phyloP scores from a whole-genome alignment of 2,797 vertebrate species.

The Petrocephalus sullivani region DNA sequence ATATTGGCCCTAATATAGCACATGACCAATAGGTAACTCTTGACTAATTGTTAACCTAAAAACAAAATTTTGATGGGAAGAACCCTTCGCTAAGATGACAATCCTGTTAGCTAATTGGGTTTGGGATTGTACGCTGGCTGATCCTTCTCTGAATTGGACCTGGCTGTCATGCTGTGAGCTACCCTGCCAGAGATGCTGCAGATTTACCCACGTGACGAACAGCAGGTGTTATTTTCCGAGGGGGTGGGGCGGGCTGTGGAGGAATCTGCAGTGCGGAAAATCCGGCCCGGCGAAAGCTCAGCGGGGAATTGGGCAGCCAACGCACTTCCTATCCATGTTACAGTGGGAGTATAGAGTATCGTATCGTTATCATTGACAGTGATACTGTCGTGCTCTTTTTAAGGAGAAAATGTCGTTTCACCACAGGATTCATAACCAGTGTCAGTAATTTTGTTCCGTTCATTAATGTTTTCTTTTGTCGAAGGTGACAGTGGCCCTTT shows the following conservation, averaged over 20 bases:
- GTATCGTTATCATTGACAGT: neutral
- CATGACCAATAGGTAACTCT: neutral
- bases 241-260: slow-evolving; percentile 15
- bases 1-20: neutral
- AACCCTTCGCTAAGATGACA: neutral
- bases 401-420: slow-evolving; percentile 19
- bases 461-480: slow-evolving; percentile 11
- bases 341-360: neutral
- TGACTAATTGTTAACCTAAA: neutral
- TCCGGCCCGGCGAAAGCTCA: slow-evolving; percentile 37
- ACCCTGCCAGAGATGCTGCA: slow-evolving; percentile 21
- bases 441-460: slow-evolving; percentile 31
- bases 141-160: neutral
- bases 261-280: slow-evolving; percentile 24
- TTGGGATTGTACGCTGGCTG: slow-evolving; percentile 17
- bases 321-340: slow-evolving; percentile 27
- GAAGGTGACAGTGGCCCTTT: slow-evolving; percentile 22
- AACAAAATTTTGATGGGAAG: neutral
- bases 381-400: slow-evolving; percentile 7
- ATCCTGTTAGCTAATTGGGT: slow-evolving; percentile 21
- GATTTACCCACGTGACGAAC: slow-evolving; percentile 18
- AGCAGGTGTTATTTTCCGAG: slow-evolving; percentile 16
- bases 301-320: slow-evolving; percentile 29
- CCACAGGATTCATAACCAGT: slow-evolving; percentile 27
- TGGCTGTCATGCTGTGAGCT: neutral